These are phyloP conservation scores for Micrastur ruficollis DNA, from an alignment of 2,797 vertebrate genomes.

Conservation along the genomic window DNA sequence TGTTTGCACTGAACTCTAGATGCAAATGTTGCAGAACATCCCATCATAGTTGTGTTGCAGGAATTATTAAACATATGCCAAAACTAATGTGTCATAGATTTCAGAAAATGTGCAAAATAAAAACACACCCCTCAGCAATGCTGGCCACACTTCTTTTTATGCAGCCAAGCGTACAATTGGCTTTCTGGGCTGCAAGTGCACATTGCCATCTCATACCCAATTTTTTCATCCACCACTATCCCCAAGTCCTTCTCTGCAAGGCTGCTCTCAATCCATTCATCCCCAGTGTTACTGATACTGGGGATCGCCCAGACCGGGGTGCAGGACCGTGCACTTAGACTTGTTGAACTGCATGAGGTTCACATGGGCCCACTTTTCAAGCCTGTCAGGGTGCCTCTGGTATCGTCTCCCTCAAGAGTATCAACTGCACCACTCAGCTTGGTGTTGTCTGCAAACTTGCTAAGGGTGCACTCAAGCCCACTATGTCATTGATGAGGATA, in stretches of 20 bases:
- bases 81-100: neutral
- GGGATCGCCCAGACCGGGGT: neutral
- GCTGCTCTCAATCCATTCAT: neutral
- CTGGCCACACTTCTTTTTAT: neutral
- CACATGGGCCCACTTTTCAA: neutral
- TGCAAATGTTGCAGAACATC: neutral
- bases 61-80: neutral
- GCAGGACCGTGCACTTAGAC: neutral
- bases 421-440: too few relatives aligned
- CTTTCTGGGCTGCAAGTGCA: neutral
- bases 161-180: neutral
- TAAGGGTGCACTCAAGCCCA: neutral
- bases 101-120: neutral
- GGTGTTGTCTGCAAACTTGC: neutral
- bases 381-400: neutral
- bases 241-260: neutral
- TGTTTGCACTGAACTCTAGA: neutral
- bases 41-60: neutral
- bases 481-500: neutral
- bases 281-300: accelerated
- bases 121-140: neutral
- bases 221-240: neutral
- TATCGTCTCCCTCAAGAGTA: neutral
- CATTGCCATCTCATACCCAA: neutral
- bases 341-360: neutral